phyloP scores from a whole-genome alignment of 2,888 invertebrate genomes.

The Ischnus inquisitorius region DNA sequence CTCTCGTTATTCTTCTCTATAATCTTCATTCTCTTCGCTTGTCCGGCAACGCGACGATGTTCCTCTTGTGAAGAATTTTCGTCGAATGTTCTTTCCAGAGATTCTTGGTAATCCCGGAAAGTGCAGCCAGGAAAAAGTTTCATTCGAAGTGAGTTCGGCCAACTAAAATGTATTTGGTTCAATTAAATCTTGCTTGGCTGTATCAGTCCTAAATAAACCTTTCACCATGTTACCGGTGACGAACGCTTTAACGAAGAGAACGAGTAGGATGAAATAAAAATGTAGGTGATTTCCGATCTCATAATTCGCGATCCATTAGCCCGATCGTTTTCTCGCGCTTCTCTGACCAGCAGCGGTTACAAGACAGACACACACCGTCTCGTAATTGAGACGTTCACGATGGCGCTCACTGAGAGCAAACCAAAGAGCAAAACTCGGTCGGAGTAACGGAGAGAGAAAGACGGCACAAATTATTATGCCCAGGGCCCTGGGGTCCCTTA shows the following conservation, averaged over 20 bases:
- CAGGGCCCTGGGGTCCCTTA: conserved; percentile 77
- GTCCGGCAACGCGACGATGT: background rate
- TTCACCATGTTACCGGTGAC: too few relatives aligned
- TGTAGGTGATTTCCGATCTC: conserved; percentile 2
- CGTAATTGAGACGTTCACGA: conserved; percentile 74
- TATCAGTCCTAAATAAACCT: too few relatives aligned
- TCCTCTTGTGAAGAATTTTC: too few relatives aligned
- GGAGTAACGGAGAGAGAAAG: conserved; percentile 57
- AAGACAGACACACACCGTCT: conserved; percentile 8
- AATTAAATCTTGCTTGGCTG: too few relatives aligned
- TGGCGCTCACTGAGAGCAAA: conserved; percentile 20
- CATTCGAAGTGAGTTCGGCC: too few relatives aligned
- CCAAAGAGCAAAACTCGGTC: conserved; percentile 50
- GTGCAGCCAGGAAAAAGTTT: too few relatives aligned
- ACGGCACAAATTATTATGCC: conserved; percentile 81
- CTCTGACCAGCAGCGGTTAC: conserved; percentile 18
- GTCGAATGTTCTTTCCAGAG: too few relatives aligned
- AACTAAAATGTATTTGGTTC: too few relatives aligned
- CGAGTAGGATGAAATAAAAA: background rate
- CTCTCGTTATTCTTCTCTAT: background rate
- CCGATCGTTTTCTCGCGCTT: conserved; percentile 25
- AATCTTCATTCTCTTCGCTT: background rate
- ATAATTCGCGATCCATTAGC: conserved; percentile 10
- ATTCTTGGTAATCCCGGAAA: too few relatives aligned
- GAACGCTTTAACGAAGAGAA: too few relatives aligned